Evolutionary conservation across 2,797 vertebrate genomes (phyloP).

Genomic region (Etheostoma perlongum): DNA sequence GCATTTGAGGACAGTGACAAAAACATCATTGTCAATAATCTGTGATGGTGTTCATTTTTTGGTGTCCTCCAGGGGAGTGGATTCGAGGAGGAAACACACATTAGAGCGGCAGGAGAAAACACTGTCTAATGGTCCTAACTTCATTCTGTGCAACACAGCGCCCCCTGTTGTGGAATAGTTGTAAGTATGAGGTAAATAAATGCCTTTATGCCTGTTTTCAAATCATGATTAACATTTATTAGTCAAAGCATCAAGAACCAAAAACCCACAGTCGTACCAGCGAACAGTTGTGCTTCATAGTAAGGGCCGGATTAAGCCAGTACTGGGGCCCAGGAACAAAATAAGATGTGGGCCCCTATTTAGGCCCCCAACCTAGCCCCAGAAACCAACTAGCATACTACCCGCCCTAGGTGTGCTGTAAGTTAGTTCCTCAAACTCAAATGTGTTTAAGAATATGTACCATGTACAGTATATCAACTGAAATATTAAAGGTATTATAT

Average conservation of each 20-base stretch:
- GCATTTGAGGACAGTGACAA: constrained; percentile 11
- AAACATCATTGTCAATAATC: constrained; percentile 19
- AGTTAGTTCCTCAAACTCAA: neutral
- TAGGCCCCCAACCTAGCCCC: neutral
- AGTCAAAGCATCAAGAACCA: neutral
- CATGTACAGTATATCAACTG: neutral
- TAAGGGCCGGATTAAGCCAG: neutral
- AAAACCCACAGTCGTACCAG: neutral
- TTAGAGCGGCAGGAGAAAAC: neutral
- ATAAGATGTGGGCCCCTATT: neutral
- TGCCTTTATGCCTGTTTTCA: neutral
- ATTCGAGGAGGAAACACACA: neutral
- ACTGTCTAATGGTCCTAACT: neutral
- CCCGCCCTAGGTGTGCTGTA: neutral
- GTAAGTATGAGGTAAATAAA: constrained; percentile 33
- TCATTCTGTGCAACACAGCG: constrained; percentile 41
- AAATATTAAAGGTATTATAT: constrained; percentile 3
- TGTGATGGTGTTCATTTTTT: neutral
- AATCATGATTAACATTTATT: neutral
- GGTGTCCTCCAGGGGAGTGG: neutral
- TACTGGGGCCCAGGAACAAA: neutral
- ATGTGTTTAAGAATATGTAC: neutral
- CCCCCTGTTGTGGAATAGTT: constrained; percentile 57
- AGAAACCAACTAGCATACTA: neutral
- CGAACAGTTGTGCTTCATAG: neutral